phyloP scores from a whole-genome alignment of 2,113 vertebrate genomes.

The Tetraodon nigroviridis region DNA sequence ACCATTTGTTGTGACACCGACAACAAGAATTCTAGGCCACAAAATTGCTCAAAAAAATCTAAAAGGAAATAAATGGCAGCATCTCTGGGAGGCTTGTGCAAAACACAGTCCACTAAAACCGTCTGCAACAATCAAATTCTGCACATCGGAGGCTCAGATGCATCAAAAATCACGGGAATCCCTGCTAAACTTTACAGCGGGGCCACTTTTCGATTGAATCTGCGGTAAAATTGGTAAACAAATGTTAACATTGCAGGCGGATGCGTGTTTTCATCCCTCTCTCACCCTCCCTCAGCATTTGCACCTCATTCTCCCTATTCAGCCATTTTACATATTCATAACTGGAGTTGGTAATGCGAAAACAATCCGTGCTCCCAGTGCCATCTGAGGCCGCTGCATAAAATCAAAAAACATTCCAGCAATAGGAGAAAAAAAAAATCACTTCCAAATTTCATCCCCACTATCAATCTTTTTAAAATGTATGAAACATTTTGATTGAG shows the following conservation, averaged over 20 bases:
- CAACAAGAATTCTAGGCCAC: neutral
- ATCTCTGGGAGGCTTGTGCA: constrained; percentile 22
- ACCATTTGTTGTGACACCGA: constrained; percentile 19
- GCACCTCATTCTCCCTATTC: constrained; percentile 69
- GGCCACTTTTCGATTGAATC: constrained; percentile 11
- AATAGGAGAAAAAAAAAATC: neutral
- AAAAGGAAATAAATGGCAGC: constrained; percentile 22
- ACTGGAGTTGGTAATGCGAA: constrained; percentile 74
- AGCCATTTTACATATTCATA: constrained; percentile 79
- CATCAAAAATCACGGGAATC: constrained; percentile 11
- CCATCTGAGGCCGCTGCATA: constrained; percentile 52
- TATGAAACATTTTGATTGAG: constrained; percentile 21
- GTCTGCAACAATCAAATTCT: constrained; percentile 60
- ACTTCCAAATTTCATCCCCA: constrained; percentile 13
- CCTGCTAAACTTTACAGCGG: constrained; percentile 44
- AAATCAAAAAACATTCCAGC: constrained; percentile 13
- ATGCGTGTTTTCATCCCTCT: constrained; percentile 49
- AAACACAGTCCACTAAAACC: constrained; percentile 50
- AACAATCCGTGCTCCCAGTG: constrained; percentile 70
- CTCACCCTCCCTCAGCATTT: constrained; percentile 60
- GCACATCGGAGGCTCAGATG: constrained; percentile 33
- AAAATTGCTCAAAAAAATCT: constrained; percentile 9
- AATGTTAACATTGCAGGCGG: constrained; percentile 23
- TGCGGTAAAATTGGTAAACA: constrained; percentile 9
- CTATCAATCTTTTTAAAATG: constrained; percentile 8